A percentile compares a stretch with the other conserved stretches of the same genome.
These are phyloP conservation scores for Dendroctonus valens DNA, from an alignment of 1,140 invertebrate genomes.

Conservation along the genomic window DNA sequence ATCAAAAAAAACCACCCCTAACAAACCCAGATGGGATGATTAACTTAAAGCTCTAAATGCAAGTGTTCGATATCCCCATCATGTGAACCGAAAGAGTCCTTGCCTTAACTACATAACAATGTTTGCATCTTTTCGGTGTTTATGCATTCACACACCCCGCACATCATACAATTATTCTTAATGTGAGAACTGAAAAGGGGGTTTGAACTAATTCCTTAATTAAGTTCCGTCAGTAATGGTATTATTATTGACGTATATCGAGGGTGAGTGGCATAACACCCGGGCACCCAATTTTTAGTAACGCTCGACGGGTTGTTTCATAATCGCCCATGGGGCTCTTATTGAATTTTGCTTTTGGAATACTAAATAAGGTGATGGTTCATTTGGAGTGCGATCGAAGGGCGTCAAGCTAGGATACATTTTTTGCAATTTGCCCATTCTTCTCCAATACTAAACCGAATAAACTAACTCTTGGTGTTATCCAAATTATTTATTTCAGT, in stretches of 20 bases:
- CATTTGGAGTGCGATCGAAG: neutral
- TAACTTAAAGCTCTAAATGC: too few species aligned
- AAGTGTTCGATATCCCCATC: too few species aligned
- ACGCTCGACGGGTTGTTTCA: constrained; percentile 20
- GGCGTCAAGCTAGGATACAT: too few species aligned
- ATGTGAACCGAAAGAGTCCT: neutral
- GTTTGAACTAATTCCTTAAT: constrained; percentile 22
- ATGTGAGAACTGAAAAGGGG: constrained; percentile 17
- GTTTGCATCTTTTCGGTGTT: constrained; percentile 10
- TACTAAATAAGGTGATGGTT: constrained; percentile 16
- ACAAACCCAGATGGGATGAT: too few species aligned
- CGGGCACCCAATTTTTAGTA: constrained; percentile 15
- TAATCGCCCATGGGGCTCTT: constrained; percentile 11
- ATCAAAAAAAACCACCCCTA: too few species aligned
- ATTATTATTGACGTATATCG: constrained; percentile 25
- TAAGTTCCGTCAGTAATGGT: constrained; percentile 21
- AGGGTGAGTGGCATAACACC: constrained; percentile 15
- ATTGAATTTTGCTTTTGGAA: constrained; percentile 24
- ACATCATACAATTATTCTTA: constrained; percentile 14
- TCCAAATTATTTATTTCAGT: neutral
- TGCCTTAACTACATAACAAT: constrained; percentile 3
- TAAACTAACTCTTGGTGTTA: neutral
- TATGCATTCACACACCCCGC: constrained; percentile 6
- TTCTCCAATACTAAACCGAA: too few species aligned
- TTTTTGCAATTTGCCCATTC: too few species aligned